phyloP scores from a whole-genome alignment of 2,797 vertebrate species.

The Chelidonichthys spinosus region DNA sequence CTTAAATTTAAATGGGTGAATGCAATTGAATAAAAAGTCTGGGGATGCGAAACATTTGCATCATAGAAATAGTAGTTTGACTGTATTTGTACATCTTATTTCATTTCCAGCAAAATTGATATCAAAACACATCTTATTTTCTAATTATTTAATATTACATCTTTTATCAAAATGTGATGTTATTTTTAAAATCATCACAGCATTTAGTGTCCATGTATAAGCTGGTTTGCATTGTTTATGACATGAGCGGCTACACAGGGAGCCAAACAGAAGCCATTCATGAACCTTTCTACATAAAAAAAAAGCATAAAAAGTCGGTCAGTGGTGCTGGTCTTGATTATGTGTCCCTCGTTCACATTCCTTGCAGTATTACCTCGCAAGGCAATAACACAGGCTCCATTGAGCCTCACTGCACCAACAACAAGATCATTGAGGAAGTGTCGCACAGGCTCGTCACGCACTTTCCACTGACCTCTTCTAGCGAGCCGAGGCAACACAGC shows the following conservation, averaged over 20 bases:
- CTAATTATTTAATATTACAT: not conserved
- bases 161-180: not conserved
- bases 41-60: no score
- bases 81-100: not conserved
- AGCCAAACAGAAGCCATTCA: constrained; percentile 42
- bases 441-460: constrained; percentile 71
- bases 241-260: not conserved
- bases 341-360: constrained; percentile 71
- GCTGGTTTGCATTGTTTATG: not conserved
- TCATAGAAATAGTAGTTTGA: no score
- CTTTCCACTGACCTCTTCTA: constrained; percentile 75
- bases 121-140: not conserved
- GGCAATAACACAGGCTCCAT: constrained; percentile 78
- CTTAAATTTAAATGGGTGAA: not conserved
- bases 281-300: constrained; percentile 32
- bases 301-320: constrained; percentile 54
- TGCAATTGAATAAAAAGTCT: not conserved
- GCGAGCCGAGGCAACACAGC: constrained; percentile 44
- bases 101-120: not conserved
- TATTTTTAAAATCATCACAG: not conserved
- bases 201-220: not conserved
- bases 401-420: constrained; percentile 73
- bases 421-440: constrained; percentile 80
- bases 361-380: constrained; percentile 72
- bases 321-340: constrained; percentile 73